Percentiles rank a stretch among this genome's conserved stretches.
Evolutionary conservation across 2,113 vertebrate genomes (phyloP).

Genomic region (Crotalus viridis): DNA sequence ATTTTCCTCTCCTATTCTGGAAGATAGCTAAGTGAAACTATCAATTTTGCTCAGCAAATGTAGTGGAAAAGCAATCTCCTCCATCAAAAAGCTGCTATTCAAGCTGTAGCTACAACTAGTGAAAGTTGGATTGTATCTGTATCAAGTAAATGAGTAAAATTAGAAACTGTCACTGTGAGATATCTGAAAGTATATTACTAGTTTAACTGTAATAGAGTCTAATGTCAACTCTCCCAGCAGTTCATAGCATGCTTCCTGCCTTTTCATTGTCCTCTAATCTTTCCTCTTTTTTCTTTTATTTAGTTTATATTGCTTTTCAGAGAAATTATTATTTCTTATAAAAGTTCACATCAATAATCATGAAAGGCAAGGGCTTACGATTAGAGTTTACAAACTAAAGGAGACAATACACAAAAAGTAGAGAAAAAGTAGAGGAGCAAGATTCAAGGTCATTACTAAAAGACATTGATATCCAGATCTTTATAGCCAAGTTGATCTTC

Average conservation of each 20-base stretch:
- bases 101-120: neutral
- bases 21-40: neutral
- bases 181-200: neutral
- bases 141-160: conserved; percentile 2
- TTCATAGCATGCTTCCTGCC: neutral
- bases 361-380: neutral
- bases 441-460: neutral
- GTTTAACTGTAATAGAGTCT: neutral
- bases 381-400: neutral
- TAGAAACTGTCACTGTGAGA: neutral
- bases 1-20: neutral
- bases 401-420: neutral
- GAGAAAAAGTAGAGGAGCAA: neutral
- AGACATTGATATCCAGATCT: neutral
- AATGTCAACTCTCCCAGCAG: neutral
- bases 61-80: neutral
- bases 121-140: neutral
- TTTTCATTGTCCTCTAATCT: neutral
- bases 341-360: neutral
- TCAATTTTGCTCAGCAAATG: conserved; percentile 1
- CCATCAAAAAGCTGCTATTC: neutral
- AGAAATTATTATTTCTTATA: neutral
- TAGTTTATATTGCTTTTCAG: neutral
- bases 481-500: neutral
- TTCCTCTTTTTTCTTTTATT: neutral